Evolutionary conservation across 2,888 invertebrate genomes (phyloP), one percentile per base, ranked within the genome.

Genomic region (Zonitis immaculata): DNA sequence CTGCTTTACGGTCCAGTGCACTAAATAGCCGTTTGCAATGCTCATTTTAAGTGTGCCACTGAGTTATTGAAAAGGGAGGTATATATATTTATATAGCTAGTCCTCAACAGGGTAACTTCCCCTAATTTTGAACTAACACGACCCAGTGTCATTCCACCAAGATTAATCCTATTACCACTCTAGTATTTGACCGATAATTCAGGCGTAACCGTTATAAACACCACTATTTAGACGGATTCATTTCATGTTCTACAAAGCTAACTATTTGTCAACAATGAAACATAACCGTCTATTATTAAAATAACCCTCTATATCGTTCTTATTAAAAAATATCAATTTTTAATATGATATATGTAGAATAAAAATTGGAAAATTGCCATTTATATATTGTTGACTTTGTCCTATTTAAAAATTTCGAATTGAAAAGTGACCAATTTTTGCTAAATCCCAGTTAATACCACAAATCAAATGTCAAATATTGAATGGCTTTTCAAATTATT

Each of bases 1-100:
- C 74, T 74, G 74, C 72, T 73, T 74, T 69, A 69, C 71, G 71
- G 71, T 70, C 70, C 70, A 73, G 61, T 74, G 74, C 70, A 73
- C 74, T 73, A 73, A 74, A 73, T 73, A 69, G 72, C 69, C 71
- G 70, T 74, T 73, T 72, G 70, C 69, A 67, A 62, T 67, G 67
- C 66, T 73, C 68, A 72, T 73, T 73, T 72, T 68, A 68, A 69
- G 69, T 72, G 69, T 70, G 69, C 66, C 69, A 68, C 63, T 63
- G 67, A 72, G 65, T 70, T 67, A 70, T 70, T 70, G 62, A 64
- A 59, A 59, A 61, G 58, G 58, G 56, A 55, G 49, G 45, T 43
- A 47, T n/a, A n/a, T n/a, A n/a, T n/a, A n/a, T n/a, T n/a, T n/a
- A n/a, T n/a, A n/a, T n/a, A 47, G 8, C 58, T 59, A 59, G 63